A percentile compares a stretch with the other conserved stretches of the same genome.
Evolutionary conservation across 2,113 vertebrate species (phyloP).

Genomic region (Aspidoscelis tigris): DNA sequence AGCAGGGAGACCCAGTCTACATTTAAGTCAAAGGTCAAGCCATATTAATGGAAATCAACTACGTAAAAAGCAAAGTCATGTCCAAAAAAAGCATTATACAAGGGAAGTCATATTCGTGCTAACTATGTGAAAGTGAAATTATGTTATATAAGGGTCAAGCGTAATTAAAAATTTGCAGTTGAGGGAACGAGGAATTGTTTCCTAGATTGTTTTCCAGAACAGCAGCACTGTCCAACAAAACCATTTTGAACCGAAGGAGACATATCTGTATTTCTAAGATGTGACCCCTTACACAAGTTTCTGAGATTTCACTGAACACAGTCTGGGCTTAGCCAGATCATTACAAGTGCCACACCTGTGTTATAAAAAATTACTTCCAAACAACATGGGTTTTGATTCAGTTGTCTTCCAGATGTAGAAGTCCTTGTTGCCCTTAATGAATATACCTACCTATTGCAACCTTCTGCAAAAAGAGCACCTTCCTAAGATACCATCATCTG

Average conservation of each 20-base stretch:
- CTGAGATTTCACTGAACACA: slow-evolving; percentile 29
- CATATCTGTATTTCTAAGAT: neutral
- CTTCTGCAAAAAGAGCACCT: slow-evolving; percentile 45
- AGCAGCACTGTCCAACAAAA: no score
- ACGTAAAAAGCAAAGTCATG: no score
- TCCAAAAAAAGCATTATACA: no score
- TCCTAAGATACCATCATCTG: slow-evolving; percentile 44
- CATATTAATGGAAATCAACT: no score
- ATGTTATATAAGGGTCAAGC: no score
- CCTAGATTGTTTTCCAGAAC: no score
- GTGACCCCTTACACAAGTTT: neutral
- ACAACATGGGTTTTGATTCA: slow-evolving; percentile 24
- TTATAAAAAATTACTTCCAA: slow-evolving; percentile 60
- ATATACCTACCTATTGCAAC: slow-evolving; percentile 24
- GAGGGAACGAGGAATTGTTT: no score
- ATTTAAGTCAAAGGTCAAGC: no score
- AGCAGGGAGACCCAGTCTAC: no score
- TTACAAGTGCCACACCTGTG: slow-evolving; percentile 38
- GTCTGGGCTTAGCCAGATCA: slow-evolving; percentile 41
- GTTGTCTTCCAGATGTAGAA: slow-evolving; percentile 60
- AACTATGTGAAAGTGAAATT: no score
- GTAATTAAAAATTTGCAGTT: no score
- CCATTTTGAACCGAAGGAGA: neutral
- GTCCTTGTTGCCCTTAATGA: slow-evolving; percentile 47
- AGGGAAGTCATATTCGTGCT: no score